These are phyloP conservation scores for Mellivora capensis DNA, from an alignment of 2,113 vertebrate genomes.

Conservation along the genomic window DNA sequence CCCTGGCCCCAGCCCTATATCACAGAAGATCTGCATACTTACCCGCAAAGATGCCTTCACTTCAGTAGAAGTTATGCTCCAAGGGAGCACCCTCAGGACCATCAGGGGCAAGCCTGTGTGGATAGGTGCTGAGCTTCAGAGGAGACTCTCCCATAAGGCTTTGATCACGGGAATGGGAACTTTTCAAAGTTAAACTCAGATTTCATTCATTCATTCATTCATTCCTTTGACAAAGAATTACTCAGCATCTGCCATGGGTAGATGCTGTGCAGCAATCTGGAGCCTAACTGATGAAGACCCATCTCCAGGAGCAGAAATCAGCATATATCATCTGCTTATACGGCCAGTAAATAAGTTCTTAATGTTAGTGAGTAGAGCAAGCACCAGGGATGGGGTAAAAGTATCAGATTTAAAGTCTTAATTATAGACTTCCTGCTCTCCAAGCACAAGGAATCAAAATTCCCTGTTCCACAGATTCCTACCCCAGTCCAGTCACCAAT, in stretches of 20 bases:
- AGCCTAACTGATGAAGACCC: too few relatives aligned
- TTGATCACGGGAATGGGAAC: neutral
- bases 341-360: neutral
- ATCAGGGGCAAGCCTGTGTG: neutral
- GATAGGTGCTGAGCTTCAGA: neutral
- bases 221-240: neutral
- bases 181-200: neutral
- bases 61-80: neutral
- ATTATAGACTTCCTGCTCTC: neutral
- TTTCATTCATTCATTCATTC: neutral
- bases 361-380: neutral
- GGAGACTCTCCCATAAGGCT: neutral
- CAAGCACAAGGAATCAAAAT: neutral
- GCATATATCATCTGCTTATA: neutral
- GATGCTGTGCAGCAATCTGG: neutral
- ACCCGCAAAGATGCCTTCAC: neutral
- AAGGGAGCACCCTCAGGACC: neutral
- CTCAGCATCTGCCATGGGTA: neutral
- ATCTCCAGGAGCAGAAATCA: neutral
- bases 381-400: neutral
- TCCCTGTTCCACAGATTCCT: neutral
- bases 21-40: neutral
- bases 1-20: neutral
- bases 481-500: neutral
- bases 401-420: neutral